phyloP scores from a whole-genome alignment of 2,113 vertebrate species.

The Urocitellus parryii region DNA sequence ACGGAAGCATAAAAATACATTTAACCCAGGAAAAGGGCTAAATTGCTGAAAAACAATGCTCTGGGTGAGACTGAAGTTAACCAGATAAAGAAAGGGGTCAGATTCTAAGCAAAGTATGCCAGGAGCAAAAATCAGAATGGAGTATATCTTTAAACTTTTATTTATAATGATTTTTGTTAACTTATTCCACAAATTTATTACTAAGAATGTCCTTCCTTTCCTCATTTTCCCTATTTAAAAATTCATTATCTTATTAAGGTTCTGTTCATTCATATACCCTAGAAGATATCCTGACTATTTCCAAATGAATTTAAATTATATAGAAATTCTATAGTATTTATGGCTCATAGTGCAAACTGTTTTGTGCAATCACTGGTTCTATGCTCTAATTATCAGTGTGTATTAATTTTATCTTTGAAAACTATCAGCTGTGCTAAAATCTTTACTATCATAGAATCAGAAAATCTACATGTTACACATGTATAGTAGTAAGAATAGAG shows the following conservation, averaged over 20 bases:
- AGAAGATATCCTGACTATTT: constrained; percentile 4
- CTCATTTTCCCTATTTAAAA: constrained; percentile 52
- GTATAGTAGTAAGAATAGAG: background rate
- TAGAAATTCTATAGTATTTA: background rate
- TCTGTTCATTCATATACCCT: background rate
- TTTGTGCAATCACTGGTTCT: background rate
- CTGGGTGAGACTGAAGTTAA: background rate
- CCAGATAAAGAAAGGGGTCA: background rate
- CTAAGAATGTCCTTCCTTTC: background rate
- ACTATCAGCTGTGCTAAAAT: background rate
- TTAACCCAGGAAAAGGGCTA: constrained; percentile 24
- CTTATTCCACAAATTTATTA: constrained; percentile 41
- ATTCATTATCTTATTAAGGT: background rate
- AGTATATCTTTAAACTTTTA: constrained; percentile 45
- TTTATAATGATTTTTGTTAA: constrained; percentile 36
- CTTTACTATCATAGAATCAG: background rate
- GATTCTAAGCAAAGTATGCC: background rate
- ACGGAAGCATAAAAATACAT: background rate
- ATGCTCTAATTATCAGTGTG: background rate
- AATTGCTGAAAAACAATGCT: background rate
- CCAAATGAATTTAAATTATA: constrained; percentile 27
- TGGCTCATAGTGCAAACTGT: background rate
- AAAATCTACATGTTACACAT: background rate
- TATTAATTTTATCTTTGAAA: constrained; percentile 29
- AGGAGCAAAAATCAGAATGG: background rate